Conservation (phyloP, 2,797 vertebrate species). For the Peromyscus aztecus region DNA sequence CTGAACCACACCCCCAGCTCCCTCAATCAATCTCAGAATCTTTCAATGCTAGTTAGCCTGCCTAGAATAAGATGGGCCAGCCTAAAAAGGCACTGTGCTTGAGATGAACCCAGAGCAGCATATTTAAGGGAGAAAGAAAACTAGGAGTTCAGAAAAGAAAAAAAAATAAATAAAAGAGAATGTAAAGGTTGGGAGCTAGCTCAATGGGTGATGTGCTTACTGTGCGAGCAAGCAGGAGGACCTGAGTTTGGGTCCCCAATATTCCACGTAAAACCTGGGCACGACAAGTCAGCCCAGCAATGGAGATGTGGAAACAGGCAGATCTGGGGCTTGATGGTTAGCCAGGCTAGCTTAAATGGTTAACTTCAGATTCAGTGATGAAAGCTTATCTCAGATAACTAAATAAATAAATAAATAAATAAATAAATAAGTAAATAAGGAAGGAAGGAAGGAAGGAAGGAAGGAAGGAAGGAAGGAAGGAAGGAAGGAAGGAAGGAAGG, state of each 20-base stretch:
- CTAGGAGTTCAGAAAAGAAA: constrained; percentile 10
- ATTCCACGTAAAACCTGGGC: neutral
- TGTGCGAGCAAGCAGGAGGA: too few relatives aligned
- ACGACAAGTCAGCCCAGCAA: neutral
- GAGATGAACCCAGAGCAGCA: neutral
- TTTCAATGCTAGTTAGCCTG: neutral
- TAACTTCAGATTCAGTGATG: neutral
- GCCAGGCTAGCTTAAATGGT: neutral
- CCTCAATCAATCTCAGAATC: constrained; percentile 10
- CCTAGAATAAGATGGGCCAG: neutral
- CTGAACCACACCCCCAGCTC: neutral
- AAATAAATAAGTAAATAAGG: neutral
- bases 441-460: too few relatives aligned
- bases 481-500: too few relatives aligned
- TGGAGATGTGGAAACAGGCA: neutral
- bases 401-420: neutral
- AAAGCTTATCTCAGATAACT: neutral
- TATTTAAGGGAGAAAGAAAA: constrained; percentile 28
- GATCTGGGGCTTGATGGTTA: neutral
- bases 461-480: too few relatives aligned
- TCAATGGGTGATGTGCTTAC: neutral
- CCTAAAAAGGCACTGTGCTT: neutral
- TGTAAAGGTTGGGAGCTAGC: neutral
- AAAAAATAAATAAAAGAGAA: neutral
- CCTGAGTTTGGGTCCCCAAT: neutral